Base-by-base conservation (phyloP, 2,888 invertebrate genomes). In the Tiliacea aurago region DNA sequence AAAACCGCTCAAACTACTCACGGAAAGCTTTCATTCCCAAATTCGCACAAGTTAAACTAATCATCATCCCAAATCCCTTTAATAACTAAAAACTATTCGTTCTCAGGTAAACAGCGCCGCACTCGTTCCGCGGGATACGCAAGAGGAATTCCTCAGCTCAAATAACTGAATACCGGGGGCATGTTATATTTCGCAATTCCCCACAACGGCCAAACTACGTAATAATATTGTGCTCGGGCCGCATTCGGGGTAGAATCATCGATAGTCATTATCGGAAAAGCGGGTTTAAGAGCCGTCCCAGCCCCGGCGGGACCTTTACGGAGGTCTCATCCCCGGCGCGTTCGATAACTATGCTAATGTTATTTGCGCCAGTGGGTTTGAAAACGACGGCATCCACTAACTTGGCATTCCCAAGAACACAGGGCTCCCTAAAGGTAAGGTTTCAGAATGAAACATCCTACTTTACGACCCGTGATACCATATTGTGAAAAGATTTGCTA, bases 301-400 rank as follows among this genome's bases (percentile, higher is more conserved):
- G 91, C 91, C 95, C 95, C 95, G 87, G 84, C 88, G 95, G 95
- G 95, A 94, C 95, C 95, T 93, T 95, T 95, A 93, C 93, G 90
- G 90, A 94, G 95, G 95, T 95, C 95, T 95, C 95, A 95, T 95
- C 95, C 95, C 94, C 94, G 88, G 91, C 93, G 93, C 94, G 93
- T 94, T 95, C 95, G 95, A 96, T 96, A 95, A 95, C 95, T 96
- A 96, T 96, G 96, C 95, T 96, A 96, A 96, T 96, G 95, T 95
- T 96, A 96, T 96, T 95, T 95, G 95, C 93, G 94, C 93, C 95
- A 93, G 93, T 94, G 94, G 95, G 94, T 94, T 94, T 90, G 91
- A 90, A 92, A 95, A 95, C 93, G 93, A 88, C 93, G 91, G 92
- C 90, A 91, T 92, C 93, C 90, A 93, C 94, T 93, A 93, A 93